Evolutionary conservation across 2,113 vertebrate genomes (phyloP), one percentile per base, ranked within the genome.

Genomic region (Sterrhoptilus dennistouni): DNA sequence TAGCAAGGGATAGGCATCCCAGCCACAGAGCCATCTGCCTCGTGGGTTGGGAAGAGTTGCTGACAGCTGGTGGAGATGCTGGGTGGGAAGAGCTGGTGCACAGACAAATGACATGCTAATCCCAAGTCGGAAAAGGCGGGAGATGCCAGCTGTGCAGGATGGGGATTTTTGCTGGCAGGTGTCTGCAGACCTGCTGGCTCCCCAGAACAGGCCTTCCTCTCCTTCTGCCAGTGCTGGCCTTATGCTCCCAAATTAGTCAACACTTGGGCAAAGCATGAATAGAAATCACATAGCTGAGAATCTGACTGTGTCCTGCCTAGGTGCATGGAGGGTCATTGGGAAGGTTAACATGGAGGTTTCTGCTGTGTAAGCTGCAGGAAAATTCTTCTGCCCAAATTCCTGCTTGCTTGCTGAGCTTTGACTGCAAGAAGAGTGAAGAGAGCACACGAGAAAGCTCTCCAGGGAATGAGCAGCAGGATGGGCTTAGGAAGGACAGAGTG

Each of bases 321-420:
- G n/a, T 53, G 45, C 1, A 0, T 13, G 2, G 29, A 60, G 54
- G 40, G 42, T 33, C 8, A 1, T 5, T 1, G 6, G 53, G 65
- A 75, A 89, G 87, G 60, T 86, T 74, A 79, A 20, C 0, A 1
- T 0, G 2, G 12, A 47, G 0, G 0, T 63, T 79, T 77, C 35
- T 86, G 71, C 54, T 28, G 52, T 1, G 29, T 59, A 63, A 95
- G 71, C 66, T 54, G 50, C 25, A 14, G 76, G 59, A 66, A 61
- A 82, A 47, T 29, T 57, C 80, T 87, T n/a, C 77, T 75, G 31
- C 49, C 44, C 57, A 45, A 20, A 44, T 76, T 79, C 29, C 29
- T 61, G 57, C 75, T 49, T 23, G n/a, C 29, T 78, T 66, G 60
- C 60, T 66, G 78, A 86, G 60, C 66, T 83, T 50, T n/a, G 49